Evolutionary conservation across 2,113 vertebrate species (phyloP).

Genomic region (Charina bottae): DNA sequence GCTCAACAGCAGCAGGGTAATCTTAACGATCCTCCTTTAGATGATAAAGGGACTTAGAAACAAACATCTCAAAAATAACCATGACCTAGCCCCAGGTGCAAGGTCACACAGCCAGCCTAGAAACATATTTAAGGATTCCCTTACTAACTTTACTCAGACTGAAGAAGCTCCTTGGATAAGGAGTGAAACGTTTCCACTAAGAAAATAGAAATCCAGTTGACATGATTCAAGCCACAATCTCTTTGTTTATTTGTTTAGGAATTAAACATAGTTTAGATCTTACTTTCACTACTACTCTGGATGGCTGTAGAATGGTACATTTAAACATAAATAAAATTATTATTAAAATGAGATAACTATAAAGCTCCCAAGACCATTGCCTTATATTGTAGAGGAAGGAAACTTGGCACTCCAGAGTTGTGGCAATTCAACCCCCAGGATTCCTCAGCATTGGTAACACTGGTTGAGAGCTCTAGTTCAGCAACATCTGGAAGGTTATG

Average conservation of each 20-base stretch:
- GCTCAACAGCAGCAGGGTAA: no score
- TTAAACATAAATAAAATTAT: background rate
- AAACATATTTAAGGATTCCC: no score
- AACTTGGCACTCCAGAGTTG: background rate
- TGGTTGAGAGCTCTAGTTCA: background rate
- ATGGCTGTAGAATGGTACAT: background rate
- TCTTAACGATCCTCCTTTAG: no score
- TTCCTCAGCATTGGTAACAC: background rate
- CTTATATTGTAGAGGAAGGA: background rate
- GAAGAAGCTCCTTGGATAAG: no score
- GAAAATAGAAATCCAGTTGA: no score
- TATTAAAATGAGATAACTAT: background rate
- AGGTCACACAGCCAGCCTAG: no score
- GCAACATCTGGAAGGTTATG: background rate
- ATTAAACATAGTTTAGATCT: background rate
- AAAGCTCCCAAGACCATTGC: background rate
- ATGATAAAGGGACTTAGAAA: no score
- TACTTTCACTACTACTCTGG: background rate
- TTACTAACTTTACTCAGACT: no score
- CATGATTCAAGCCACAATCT: no score
- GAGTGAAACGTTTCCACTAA: no score
- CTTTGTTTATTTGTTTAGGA: background rate
- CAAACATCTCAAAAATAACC: no score
- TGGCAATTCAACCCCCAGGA: background rate
- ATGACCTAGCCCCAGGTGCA: no score